Percentiles rank a stretch among this genome's conserved stretches.
Conservation (phyloP, 2,797 vertebrate genomes). For the Acipenser oxyrinchus region DNA sequence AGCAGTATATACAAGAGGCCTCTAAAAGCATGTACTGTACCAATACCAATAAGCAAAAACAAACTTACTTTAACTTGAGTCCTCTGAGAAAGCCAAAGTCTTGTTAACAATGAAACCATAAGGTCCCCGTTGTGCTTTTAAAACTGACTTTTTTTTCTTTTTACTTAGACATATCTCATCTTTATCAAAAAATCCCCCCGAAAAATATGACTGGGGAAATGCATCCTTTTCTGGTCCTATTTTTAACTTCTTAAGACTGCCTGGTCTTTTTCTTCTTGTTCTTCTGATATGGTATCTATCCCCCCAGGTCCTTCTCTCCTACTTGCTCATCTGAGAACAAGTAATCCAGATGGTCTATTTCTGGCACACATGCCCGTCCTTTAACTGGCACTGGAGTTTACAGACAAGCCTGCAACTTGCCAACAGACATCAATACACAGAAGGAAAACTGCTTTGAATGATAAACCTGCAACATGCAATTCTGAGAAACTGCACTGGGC, state of each 20-base stretch:
- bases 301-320: background rate
- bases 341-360: constrained; percentile 22
- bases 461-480: no score
- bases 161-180: no score
- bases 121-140: constrained; percentile 3
- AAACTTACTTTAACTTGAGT: constrained; percentile 40
- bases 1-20: background rate
- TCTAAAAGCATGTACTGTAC: no score
- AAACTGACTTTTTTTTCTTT: background rate
- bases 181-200: no score
- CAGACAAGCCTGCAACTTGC: no score
- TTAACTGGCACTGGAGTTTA: constrained; percentile 21
- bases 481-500: no score
- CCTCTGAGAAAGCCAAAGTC: background rate
- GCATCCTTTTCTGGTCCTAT: background rate
- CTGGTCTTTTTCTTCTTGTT: background rate
- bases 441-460: no score
- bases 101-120: background rate
- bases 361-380: constrained; percentile 14
- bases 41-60: no score
- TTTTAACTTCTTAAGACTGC: background rate
- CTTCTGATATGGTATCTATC: background rate
- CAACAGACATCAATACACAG: no score
- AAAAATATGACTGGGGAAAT: background rate
- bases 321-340: constrained; percentile 4